Conservation (phyloP, 2,797 vertebrate species). For the Rhinella marina region DNA sequence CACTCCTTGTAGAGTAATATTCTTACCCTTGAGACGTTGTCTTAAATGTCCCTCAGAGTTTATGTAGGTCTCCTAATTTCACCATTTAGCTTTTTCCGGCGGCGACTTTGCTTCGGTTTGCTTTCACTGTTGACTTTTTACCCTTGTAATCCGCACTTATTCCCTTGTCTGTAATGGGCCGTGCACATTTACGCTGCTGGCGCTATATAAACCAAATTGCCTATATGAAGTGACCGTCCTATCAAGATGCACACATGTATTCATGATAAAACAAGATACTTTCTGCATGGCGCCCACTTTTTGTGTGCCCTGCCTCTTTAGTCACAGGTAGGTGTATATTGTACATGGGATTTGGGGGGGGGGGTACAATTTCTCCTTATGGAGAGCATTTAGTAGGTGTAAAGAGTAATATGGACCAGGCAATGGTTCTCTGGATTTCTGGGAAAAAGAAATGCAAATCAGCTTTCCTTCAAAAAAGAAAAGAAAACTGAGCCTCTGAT, state of each 20-base stretch:
- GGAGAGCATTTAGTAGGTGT: too few relatives aligned
- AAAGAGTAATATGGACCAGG: too few relatives aligned
- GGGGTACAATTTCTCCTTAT: too few relatives aligned
- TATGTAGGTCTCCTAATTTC: constrained; percentile 27
- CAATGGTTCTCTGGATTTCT: too few relatives aligned
- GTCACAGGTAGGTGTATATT: background rate
- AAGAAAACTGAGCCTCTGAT: too few relatives aligned
- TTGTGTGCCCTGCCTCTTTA: background rate
- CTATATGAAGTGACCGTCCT: background rate
- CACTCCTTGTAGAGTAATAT: background rate
- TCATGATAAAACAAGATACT: background rate
- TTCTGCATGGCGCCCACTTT: background rate
- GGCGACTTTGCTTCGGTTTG: background rate
- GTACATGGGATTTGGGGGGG: too few relatives aligned
- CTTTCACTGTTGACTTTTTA: constrained; percentile 1
- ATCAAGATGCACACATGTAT: background rate
- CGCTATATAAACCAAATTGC: constrained; percentile 15
- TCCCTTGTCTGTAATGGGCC: constrained; percentile 38
- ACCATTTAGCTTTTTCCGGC: constrained; percentile 20
- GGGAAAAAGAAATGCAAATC: too few relatives aligned
- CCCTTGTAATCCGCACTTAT: constrained; percentile 33
- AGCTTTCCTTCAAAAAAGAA: too few relatives aligned
- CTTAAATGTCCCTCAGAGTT: background rate
- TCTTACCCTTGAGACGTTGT: constrained; percentile 17
- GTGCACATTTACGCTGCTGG: background rate